Evolutionary conservation across 2,113 vertebrate genomes (phyloP), one percentile per base, ranked within the genome.

Genomic region (Leptosomus discolor): DNA sequence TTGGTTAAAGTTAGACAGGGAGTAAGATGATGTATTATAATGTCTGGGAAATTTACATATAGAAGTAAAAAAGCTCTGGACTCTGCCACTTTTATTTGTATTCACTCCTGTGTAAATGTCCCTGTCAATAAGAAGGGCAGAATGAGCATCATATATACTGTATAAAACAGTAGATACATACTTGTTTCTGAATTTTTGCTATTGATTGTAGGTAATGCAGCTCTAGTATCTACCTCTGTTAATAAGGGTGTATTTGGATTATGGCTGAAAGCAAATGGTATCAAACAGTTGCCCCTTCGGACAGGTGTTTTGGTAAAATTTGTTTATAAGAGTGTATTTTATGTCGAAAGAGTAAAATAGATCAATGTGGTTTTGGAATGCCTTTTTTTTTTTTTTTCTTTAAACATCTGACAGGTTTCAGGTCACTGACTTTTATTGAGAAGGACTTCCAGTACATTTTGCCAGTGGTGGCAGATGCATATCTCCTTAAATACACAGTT

Each of bases 381-480:
- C 2, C 41, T 43, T 2, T 37, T 27, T 70, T 30, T 69, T 39
- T 67, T 50, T 2, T n/a, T 32, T 65, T 29, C 58, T 39, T 39
- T 24, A 69, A 64, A 36, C 17, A 29, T 15, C 8, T 43, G 18
- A 16, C 8, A 27, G 6, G 16, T 39, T 92, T 92, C n/a, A 61
- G 20, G 18, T 90, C 30, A 48, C 48, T 90, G 16, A 39, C 1
- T 1, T 88, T 71, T 46, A 43, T 5, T 71, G 14, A 43, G 30
- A 57, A 88, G 54, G 30, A 15, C 16, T 92, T 60, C 3, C 24
- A 45, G 14, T 46, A 56, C 9, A 16, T 85, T 88, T 88, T 83
- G 11, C 45, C 4, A 3, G 15, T 71, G 8, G 6, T 56, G 8
- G 8, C 23, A 90, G 46, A 56, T 45, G 22, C 5, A 0, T 65